These are phyloP conservation scores for Aphidius ervi DNA, from an alignment of 1,140 invertebrate genomes.

Conservation along the genomic window DNA sequence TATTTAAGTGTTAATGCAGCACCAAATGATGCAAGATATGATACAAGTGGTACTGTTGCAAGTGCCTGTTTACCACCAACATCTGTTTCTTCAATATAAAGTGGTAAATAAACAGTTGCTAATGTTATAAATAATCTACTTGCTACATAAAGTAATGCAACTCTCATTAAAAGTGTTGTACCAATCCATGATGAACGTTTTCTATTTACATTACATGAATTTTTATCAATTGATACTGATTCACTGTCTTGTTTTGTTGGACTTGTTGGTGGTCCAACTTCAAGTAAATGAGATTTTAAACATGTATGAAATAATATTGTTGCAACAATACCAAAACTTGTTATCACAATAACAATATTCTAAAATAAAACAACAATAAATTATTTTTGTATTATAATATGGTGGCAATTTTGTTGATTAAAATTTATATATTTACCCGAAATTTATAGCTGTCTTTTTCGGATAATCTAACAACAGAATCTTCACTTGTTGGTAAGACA, in stretches of 20 bases:
- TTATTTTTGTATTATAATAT: conserved; percentile 5
- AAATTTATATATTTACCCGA: conserved; percentile 53
- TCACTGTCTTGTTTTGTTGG: conserved; percentile 8
- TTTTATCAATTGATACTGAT: conserved; percentile 5
- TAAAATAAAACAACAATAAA: conserved; percentile 37
- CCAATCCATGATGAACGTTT: conserved; percentile 29
- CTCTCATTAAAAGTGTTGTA: conserved; percentile 37
- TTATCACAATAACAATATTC: conserved; percentile 58
- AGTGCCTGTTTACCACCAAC: conserved; percentile 61
- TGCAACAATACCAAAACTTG: conserved; percentile 55
- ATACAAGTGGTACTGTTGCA: conserved; percentile 81
- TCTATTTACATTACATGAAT: conserved; percentile 22
- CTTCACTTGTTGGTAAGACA: conserved; percentile 57
- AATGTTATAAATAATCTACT: conserved; percentile 80
- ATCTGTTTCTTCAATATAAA: conserved; percentile 73
- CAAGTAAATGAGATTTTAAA: conserved; percentile 44
- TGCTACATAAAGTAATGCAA: conserved; percentile 66
- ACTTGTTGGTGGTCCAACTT: conserved; percentile 28
- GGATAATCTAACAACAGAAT: conserved; percentile 57
- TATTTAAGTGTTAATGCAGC: conserved; percentile 75
- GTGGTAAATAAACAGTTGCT: conserved; percentile 79
- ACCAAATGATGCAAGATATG: conserved; percentile 79
- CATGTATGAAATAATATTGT: conserved; percentile 59
- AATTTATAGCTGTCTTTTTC: conserved; percentile 73
- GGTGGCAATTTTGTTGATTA: no score